These are phyloP conservation scores for Isaurus tuberculatus DNA, from an alignment of 92 coral and sea anemone genomes.

Conservation along the genomic window DNA sequence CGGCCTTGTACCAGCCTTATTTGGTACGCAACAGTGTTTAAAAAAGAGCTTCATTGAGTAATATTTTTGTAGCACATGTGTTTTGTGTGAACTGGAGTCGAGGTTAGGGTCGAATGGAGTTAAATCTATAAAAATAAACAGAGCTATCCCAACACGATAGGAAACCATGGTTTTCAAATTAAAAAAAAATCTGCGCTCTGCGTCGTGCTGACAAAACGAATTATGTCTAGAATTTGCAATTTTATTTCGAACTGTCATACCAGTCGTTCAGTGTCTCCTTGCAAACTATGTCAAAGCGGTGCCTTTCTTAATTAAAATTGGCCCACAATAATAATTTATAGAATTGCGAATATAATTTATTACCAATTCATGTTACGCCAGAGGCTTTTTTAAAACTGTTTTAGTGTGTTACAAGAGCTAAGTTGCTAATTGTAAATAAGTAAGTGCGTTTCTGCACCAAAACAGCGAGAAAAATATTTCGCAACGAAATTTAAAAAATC, in stretches of 20 bases:
- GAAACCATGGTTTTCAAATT: slow-evolving; percentile 18
- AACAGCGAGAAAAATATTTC: background rate
- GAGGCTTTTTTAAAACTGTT: background rate
- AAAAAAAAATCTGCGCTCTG: background rate
- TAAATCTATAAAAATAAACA: slow-evolving; percentile 33
- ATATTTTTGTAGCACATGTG: slow-evolving; percentile 19
- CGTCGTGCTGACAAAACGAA: slow-evolving; percentile 20
- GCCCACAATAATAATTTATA: slow-evolving; percentile 35
- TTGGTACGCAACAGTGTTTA: background rate
- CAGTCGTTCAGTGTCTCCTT: background rate
- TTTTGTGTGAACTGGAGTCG: background rate
- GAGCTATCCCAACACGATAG: slow-evolving; percentile 1
- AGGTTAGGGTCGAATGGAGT: background rate
- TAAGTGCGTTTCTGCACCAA: background rate
- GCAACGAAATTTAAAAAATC: background rate
- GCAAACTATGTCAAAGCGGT: background rate
- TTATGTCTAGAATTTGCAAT: slow-evolving; percentile 2
- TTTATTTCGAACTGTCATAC: slow-evolving; percentile 8
- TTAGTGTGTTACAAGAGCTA: background rate
- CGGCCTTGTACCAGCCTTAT: slow-evolving; percentile 24
- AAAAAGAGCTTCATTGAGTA: background rate
- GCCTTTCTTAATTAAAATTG: slow-evolving; percentile 39
- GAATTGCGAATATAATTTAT: slow-evolving; percentile 35
- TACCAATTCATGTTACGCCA: slow-evolving; percentile 8
- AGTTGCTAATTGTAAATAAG: background rate